Evolutionary conservation across 2,113 vertebrate species (phyloP), one percentile per base, ranked within the genome.

Genomic region (Erythrocercus mccallii): DNA sequence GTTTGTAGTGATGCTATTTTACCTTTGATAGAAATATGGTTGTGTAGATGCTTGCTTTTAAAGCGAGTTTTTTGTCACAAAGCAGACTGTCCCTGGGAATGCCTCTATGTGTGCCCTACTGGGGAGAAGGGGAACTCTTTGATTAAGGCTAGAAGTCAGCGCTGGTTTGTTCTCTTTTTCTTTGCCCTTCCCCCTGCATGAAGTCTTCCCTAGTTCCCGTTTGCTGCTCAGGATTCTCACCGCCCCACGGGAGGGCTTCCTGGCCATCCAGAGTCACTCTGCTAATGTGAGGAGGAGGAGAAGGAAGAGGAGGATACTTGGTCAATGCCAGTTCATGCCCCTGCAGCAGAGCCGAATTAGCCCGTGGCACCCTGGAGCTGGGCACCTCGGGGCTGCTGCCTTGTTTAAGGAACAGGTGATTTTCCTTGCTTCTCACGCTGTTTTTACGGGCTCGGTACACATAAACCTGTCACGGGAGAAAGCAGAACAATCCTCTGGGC

Each of bases 151-250:
- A 8, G 33, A 68, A 74, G 44, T 22, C n/a, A 28, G 69, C 0
- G 2, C 47, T 28, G 47, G 9, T 73, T 61, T 62, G 5, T 54
- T 48, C 27, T 2, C 24, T 54, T 30, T 72, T 15, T 35, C 61
- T 79, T 74, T 33, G n/a, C 17, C 10, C 4, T n/a, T 3, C 2
- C 0, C 4, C 11, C 4, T 0, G 0, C n/a, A 11, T 2, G 0
- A 79, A 53, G 15, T 4, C 14, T 81, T 25, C 17, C 9, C 20
- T 17, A 13, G 14, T 33, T 50, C 15, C 5, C 0, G 0, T 60
- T 91, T 91, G 37, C 35, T 79, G 16, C 8, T 27, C 31, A 15
- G 44, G 18, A 57, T 2, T 6, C 68, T 88, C 4, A 5, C 18
- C 80, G 40, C 4, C 31, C 16, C n/a, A 20, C 2, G 2, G 45